Base-by-base conservation (phyloP, 2,888 invertebrate genomes). In the Leptopilina syphax region DNA sequence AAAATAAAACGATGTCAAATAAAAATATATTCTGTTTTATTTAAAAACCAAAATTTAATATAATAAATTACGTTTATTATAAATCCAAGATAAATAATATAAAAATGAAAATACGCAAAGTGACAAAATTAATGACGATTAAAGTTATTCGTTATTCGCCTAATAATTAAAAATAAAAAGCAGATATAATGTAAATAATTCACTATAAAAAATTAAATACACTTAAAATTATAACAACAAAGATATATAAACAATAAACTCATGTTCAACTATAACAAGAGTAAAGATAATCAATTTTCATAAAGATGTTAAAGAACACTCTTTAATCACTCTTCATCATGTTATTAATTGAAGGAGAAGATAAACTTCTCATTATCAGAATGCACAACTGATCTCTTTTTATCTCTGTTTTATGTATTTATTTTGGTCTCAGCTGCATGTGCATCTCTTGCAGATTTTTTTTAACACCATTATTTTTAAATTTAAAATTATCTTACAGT, bases 351-450 rank as follows among this genome's bases (percentile, higher is more conserved):
- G 54, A 9, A n/a, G 54, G 27, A 73, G 54, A 73, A 54, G 8
- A 57, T 57, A 54, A 57, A 73, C 73, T 34, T n/a, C 54, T 4
- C n/a, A n/a, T 41, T 13, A n/a, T 34, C 24, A 73, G n/a, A 60
- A 60, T 60, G 41, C 54, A 57, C 2, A 73, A 73, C 27, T 73
- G 57, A 73, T 18, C 13, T 27, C 34, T 44, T 73, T 73, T 73
- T 73, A 73, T 57, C 70, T 54, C 13, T 57, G 54, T 27, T 73
- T 34, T 3, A 60, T 57, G 57, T 60, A 73, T 65, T 34, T 73
- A 73, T 73, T 73, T 73, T 73, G 73, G 73, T 73, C 34, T 73
- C 34, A 73, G 73, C 73, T 73, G 57, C 73, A 73, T n/a, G 41
- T 41, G 57, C 34, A 65, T 41, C 54, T 12, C 3, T 73, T 73